Percentiles rank a stretch among this genome's conserved stretches.
Evolutionary conservation across 2,113 vertebrate genomes (phyloP).

Genomic region (Acinonyx jubatus): DNA sequence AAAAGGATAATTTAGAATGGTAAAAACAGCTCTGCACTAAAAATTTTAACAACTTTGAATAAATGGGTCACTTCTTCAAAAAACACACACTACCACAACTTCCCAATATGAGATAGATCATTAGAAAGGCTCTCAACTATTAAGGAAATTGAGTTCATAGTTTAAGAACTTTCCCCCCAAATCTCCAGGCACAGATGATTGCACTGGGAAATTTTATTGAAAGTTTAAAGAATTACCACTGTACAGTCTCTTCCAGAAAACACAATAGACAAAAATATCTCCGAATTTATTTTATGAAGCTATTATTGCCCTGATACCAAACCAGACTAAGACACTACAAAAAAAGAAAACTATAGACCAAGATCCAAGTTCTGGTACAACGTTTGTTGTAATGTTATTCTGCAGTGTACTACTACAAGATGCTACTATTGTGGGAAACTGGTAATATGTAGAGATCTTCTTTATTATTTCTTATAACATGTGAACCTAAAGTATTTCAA

Average conservation of each 20-base stretch:
- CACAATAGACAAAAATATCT: not conserved
- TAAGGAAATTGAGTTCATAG: not conserved
- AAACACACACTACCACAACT: not conserved
- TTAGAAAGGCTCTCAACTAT: not conserved
- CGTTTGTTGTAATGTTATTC: not conserved
- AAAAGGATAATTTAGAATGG: not conserved
- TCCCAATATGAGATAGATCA: not conserved
- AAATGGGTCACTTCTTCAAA: not conserved
- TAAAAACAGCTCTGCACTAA: not conserved
- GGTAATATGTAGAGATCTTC: not conserved
- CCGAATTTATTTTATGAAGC: not conserved
- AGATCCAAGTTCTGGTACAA: not conserved
- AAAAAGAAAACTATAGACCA: not conserved
- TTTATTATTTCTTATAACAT: not conserved
- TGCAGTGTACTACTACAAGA: not conserved
- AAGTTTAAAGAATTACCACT: not conserved
- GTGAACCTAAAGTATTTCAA: not conserved
- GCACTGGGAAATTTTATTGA: not conserved
- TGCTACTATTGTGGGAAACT: not conserved
- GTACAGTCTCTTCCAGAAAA: not conserved
- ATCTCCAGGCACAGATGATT: not conserved
- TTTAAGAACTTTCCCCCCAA: not conserved
- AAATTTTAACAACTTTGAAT: not conserved
- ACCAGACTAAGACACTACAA: not conserved
- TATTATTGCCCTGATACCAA: not conserved